Evolutionary conservation across 1,140 invertebrate genomes (phyloP).

Genomic region (Ceratina calcarata): DNA sequence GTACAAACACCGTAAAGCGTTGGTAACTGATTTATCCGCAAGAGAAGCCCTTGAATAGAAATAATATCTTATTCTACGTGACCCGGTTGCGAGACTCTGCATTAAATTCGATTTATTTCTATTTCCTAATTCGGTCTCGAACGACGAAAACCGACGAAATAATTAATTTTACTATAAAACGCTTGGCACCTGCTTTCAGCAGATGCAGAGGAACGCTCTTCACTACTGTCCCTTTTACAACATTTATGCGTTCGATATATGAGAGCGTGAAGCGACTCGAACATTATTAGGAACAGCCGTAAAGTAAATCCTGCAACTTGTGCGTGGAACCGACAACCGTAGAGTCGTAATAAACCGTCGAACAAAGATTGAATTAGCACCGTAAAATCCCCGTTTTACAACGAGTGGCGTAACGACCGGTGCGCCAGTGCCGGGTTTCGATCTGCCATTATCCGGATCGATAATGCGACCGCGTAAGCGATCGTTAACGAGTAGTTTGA

Average conservation of each 20-base stretch:
- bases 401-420: conserved; percentile 6
- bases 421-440: neutral
- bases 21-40: neutral
- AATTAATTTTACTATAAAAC: conserved; percentile 31
- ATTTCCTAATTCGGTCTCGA: conserved; percentile 21
- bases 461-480: conserved; percentile 32
- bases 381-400: conserved; percentile 41
- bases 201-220: too few species aligned
- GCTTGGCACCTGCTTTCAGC: too few species aligned
- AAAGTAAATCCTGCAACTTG: too few species aligned
- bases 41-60: neutral
- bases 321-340: neutral
- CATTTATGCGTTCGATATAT: too few species aligned
- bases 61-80: conserved; percentile 27
- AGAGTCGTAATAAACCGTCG: neutral
- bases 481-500: conserved; percentile 51
- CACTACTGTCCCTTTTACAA: too few species aligned
- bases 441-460: conserved; percentile 1
- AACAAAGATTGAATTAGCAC: conserved; percentile 33
- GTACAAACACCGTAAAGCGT: neutral
- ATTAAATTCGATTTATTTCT: conserved; percentile 2
- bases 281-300: too few species aligned
- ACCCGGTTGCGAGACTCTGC: neutral
- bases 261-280: too few species aligned
- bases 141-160: neutral